phyloP scores from a whole-genome alignment of 2,888 invertebrate genomes.

The Orthosia gothica region DNA sequence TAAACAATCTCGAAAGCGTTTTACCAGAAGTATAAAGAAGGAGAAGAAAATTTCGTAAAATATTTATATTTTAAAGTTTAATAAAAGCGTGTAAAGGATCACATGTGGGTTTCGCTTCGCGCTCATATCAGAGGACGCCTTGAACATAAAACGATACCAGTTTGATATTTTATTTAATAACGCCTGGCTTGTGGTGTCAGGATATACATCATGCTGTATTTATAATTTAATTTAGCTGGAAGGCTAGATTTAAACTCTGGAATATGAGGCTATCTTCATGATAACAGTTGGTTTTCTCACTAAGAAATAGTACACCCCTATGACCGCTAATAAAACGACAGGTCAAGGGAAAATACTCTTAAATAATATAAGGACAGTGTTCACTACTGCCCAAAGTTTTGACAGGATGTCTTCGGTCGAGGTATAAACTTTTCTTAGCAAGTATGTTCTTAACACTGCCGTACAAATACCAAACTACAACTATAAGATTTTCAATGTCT shows the following conservation, averaged over 20 bases:
- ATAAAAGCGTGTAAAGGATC: slow-evolving; percentile 40
- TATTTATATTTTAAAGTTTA: slow-evolving; percentile 43
- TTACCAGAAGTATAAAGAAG: neutral
- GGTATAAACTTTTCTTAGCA: too few relatives aligned
- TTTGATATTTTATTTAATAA: slow-evolving; percentile 49
- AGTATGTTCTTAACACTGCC: too few relatives aligned
- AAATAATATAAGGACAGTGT: neutral
- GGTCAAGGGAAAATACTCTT: too few relatives aligned
- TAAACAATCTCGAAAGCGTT: neutral
- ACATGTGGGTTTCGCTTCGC: slow-evolving; percentile 8
- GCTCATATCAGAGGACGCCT: slow-evolving; percentile 16
- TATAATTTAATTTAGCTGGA: slow-evolving; percentile 9
- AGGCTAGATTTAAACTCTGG: neutral
- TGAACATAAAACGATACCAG: slow-evolving; percentile 28
- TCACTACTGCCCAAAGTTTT: neutral
- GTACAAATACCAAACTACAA: too few relatives aligned
- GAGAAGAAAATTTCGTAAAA: neutral
- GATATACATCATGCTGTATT: slow-evolving; percentile 2
- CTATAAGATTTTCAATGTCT: too few relatives aligned
- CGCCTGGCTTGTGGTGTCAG: slow-evolving; percentile 4
- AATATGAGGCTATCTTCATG: neutral
- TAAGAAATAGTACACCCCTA: neutral
- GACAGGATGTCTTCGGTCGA: neutral
- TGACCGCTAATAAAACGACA: neutral
- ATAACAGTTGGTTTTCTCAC: too few relatives aligned